Base-by-base conservation (phyloP, 2,113 vertebrate genomes). In the Cynoglossus semilaevis region DNA sequence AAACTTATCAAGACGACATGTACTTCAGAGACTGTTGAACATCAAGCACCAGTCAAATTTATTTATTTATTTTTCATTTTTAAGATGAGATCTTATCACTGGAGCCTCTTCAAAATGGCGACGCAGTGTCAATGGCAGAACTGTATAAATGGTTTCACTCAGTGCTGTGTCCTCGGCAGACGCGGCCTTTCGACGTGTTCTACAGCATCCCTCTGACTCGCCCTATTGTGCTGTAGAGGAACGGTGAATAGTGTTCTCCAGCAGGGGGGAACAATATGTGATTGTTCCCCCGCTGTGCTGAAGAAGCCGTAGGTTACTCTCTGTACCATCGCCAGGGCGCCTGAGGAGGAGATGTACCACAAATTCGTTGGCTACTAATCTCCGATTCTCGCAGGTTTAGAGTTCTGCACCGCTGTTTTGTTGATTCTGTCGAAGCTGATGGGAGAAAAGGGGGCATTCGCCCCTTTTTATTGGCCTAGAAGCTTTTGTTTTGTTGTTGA, bases 241-340 rank as follows among this genome's bases (percentile, higher is more conserved):
- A 68, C 70, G 81, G 80, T 82, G 83, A 88, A 88, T 86, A 77
- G 83, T 80, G 79, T 84, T 86, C 83, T 85, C 79, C 86, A 79
- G 78, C 77, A 67, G 82, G 74, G 76, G 78, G 68, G 80, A 85
- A 90, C 89, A 90, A 89, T 88, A 85, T 81, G 80, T 62, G 78
- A 88, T 88, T 90, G 89, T 90, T 83, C 63, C 79, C 80, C 79
- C 53, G 77, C 85, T 81, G 81, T 70, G 82, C 69, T 43, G 59
- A 79, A 81, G 83, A 83, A 76, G 82, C 85, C 67, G 82, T 82
- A 86, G 83, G 86, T 86, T 85, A 86, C 83, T 85, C 83, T 77
- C 82, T 85, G 88, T 88, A 87, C 88, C 88, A 88, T 89, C 83
- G 83, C 82, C 87, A 76, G 73, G 71, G 71, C 15, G 64, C 80